Base-by-base conservation (phyloP, 2,113 vertebrate species). In the Cynocephalus volans region DNA sequence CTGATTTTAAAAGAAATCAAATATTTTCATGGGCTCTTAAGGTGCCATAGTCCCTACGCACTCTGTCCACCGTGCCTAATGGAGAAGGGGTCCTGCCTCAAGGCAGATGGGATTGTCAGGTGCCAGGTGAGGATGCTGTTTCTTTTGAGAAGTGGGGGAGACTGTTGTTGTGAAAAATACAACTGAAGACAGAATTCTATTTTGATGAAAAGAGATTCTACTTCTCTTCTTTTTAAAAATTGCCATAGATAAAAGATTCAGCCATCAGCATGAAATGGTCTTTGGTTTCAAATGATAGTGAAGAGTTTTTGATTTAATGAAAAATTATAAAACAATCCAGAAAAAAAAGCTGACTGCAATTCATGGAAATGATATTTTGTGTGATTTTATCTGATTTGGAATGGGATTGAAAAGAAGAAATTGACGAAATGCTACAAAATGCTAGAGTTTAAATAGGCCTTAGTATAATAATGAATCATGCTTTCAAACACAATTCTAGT, bases 301-400 rank as follows among this genome's bases (percentile, higher is more conserved):
- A 84, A 73, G 67, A n/a, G 58, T 41, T 95, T 93, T 73, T 64
- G 65, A 90, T 73, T 90, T 92, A 92, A 90, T 90, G 67, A 93
- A 94, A 95, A 94, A 36, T 54, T 56, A 70, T 70, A 72, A 92
- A 87, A 88, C 5, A 56, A 50, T 36, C 81, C 12, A 15, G 28
- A 33, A 12, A 69, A 33, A 69, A 26, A 67, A 75, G 33, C 21
- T 92, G 56, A 56, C 23, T 1, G 2, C 19, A 33, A 17, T 76
- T 79, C 23, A 23, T 15, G 8, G 58, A 75, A 93, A 69, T 41
- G 83, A 36, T n/a, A 11, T 80, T 93, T 83, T 48, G 36, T 65
- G 26, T 36, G 48, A 36, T 93, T 94, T 83, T 65, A 72, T 92
- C 69, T 77, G 65, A 52, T 69, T 84, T 89, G 72, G 90, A 76